Evolutionary conservation across 2,888 invertebrate species (phyloP).

Genomic region (Leucania comma): DNA sequence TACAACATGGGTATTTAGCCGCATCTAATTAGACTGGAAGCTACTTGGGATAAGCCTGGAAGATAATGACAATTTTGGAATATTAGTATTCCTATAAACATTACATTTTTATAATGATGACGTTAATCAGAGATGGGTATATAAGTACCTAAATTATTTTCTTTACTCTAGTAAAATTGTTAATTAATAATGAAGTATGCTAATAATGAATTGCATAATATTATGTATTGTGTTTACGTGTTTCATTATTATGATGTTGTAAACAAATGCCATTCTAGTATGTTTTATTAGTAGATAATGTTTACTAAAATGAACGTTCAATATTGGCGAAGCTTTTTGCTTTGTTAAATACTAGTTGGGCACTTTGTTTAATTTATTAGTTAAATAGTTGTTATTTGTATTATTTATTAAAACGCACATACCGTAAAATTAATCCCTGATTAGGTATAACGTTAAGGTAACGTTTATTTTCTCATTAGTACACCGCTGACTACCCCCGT

Average conservation of each 20-base stretch:
- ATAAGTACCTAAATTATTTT: background rate
- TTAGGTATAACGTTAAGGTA: too few relatives aligned
- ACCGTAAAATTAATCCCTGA: background rate
- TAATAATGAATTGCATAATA: background rate
- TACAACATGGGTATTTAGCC: too few relatives aligned
- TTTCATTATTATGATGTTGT: background rate
- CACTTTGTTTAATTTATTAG: constrained; percentile 7
- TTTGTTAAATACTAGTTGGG: constrained; percentile 10
- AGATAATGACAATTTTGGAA: too few relatives aligned
- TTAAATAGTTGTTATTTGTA: constrained; percentile 7
- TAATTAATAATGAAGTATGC: background rate
- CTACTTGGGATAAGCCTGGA: too few relatives aligned
- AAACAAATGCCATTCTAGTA: background rate
- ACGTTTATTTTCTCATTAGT: too few relatives aligned
- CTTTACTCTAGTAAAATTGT: background rate
- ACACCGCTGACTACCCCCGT: too few relatives aligned
- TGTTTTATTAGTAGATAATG: background rate
- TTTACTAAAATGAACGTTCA: constrained; percentile 7
- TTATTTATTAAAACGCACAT: background rate
- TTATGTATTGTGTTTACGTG: constrained; percentile 1
- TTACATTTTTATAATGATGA: background rate
- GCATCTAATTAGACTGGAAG: too few relatives aligned
- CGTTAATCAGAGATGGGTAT: too few relatives aligned
- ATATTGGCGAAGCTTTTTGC: constrained; percentile 27
- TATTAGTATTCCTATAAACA: too few relatives aligned